Evolutionary conservation across 2,113 vertebrate species (phyloP), one percentile per base, ranked within the genome.

Genomic region (Corvus hawaiiensis): DNA sequence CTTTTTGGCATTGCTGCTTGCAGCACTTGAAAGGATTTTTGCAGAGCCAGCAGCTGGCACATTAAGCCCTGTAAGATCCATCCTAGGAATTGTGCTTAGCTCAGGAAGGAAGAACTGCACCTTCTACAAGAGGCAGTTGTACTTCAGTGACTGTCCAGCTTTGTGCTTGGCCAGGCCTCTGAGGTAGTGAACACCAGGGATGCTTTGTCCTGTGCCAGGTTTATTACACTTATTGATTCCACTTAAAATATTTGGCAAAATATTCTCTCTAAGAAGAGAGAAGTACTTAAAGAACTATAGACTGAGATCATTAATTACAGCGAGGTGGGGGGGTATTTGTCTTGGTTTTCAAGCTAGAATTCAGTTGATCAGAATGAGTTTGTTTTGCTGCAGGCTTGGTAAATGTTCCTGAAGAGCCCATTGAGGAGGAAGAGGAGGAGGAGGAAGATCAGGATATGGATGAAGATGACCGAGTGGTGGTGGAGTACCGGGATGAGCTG

Each of bases 401-500:
- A 52, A 99, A 99, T 81, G 98, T 99, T 64, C 99, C 99, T 0
- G 99, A 99, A 88, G 98, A 98, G 48, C 98, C 98, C 64, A 98
- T 98, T 52, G 99, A 99, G 95, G 99, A 99, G 63, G 98, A 99
- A 28, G 99, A 99, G 9, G 98, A 98, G 26, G 99, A 99, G 17
- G 98, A 99, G 5, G 98, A 98, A 3, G 98, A 98, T 7, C 99
- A 99, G 95, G 99, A 99, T 83, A 99, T 99, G 99, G 99, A 99
- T 78, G 98, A 98, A 4, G 99, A 99, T 6, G 99, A 99, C 96
- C 95, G 99, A 24, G 98, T 98, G 15, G 99, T 99, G 76, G 99
- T 99, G 20, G 99, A 99, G 93, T 99, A 99, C 96, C 98, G 91
- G 5, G 99, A 99, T 27, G 98, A 98, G 79, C 96, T 98, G 59